Conservation (phyloP, 1,140 invertebrate genomes). For the Drepana arcuata region DNA sequence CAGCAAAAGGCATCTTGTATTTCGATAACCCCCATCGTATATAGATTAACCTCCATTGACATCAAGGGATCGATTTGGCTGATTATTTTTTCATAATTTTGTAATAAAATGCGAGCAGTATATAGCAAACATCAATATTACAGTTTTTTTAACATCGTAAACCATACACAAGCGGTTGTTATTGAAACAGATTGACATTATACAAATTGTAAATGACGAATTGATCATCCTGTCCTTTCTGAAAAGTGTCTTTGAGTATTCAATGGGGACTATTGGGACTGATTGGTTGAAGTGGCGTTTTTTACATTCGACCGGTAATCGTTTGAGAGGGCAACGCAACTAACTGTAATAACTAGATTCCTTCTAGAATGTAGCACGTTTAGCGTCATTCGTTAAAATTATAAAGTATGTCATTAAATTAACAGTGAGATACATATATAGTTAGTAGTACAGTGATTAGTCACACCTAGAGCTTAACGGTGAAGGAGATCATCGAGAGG, state of each 20-base stretch:
- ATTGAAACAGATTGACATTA: conserved; percentile 63
- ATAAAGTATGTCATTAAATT: no score
- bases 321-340: conserved; percentile 27
- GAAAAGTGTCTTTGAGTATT: conserved; percentile 24
- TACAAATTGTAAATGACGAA: conserved; percentile 66
- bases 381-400: no score
- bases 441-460: no score
- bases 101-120: no score
- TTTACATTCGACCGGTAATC: conserved; percentile 15
- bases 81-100: background rate
- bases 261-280: conserved; percentile 37
- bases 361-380: no score
- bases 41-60: background rate
- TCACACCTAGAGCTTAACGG: no score
- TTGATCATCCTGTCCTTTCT: conserved; percentile 46
- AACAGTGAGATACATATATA: no score
- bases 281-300: conserved; percentile 51
- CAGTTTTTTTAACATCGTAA: no score
- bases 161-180: no score
- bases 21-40: background rate
- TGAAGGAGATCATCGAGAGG: no score
- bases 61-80: background rate
- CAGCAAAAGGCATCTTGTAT: background rate
- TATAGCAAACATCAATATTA: no score
- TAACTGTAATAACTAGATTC: conserved; percentile 11